These are phyloP conservation scores for Callimorpha dominula DNA, from an alignment of 2,888 invertebrate genomes.

Conservation along the genomic window DNA sequence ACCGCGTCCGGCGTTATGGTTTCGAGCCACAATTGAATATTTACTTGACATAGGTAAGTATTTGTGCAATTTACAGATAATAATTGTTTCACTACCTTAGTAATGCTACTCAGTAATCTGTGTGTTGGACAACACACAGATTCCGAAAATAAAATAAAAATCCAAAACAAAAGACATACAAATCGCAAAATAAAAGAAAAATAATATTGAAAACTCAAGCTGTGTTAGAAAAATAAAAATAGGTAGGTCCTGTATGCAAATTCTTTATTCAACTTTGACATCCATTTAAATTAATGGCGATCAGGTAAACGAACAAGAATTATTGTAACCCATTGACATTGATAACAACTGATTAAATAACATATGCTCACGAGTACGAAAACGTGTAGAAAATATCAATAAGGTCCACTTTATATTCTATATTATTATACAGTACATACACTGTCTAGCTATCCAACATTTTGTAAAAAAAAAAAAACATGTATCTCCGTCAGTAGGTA, in stretches of 20 bases:
- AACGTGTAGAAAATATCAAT: not conserved
- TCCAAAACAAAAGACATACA: too few species aligned
- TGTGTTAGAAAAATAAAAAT: not conserved
- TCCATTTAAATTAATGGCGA: not conserved
- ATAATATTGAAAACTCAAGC: not conserved
- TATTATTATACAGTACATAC: not conserved
- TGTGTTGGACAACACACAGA: too few species aligned
- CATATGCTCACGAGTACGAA: not conserved
- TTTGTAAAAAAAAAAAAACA: not conserved
- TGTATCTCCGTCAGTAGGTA: not conserved
- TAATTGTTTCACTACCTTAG: too few species aligned
- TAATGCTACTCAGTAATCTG: too few species aligned
- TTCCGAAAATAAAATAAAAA: too few species aligned
- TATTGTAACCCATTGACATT: not conserved
- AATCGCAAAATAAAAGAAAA: not conserved
- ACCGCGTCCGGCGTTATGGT: too few species aligned
- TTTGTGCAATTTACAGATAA: too few species aligned
- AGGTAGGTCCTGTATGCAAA: not conserved
- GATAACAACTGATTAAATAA: not conserved
- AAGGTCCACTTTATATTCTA: not conserved
- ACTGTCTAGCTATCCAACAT: too few species aligned
- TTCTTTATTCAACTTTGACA: not conserved
- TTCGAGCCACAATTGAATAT: too few species aligned
- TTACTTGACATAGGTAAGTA: too few species aligned
- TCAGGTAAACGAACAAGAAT: not conserved